A percentile compares a stretch with the other conserved stretches of the same genome.
Evolutionary conservation across 2,797 vertebrate genomes (phyloP).

Genomic region (Catamblyrhynchus diadema): DNA sequence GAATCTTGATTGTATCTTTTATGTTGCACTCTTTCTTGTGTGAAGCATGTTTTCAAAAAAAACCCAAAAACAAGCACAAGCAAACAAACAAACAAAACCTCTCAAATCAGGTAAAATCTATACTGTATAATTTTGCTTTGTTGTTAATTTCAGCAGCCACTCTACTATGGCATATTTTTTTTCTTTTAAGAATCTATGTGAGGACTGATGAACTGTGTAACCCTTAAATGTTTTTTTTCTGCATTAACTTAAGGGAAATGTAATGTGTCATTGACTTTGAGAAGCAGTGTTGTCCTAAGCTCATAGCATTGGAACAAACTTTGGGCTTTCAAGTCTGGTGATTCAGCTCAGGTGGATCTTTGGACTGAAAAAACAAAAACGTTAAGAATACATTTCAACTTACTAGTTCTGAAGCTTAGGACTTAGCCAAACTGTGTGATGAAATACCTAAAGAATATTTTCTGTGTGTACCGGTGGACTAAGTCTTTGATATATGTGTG

Average conservation of each 20-base stretch:
- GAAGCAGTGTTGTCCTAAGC: not conserved
- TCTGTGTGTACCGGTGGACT: accelerated
- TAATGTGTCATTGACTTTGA: not conserved
- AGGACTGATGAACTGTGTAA: not conserved
- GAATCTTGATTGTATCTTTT: not conserved
- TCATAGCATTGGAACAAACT: not conserved
- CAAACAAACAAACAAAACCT: not conserved
- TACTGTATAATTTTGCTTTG: not conserved
- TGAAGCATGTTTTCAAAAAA: not conserved
- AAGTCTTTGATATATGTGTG: not conserved
- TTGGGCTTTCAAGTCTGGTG: not conserved
- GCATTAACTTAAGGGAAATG: not conserved
- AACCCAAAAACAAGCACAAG: accelerated
- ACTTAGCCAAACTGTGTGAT: not conserved
- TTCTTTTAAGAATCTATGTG: not conserved
- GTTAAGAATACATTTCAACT: not conserved
- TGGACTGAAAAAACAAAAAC: not conserved
- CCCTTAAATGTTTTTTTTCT: not conserved
- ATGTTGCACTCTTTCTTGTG: not conserved
- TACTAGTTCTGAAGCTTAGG: not conserved
- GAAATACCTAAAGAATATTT: not conserved
- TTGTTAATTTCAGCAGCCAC: not conserved
- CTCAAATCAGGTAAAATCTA: not conserved
- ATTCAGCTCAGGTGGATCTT: not conserved
- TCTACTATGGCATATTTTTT: not conserved